phyloP scores from a whole-genome alignment of 1,140 invertebrate genomes.

The Chironomus striatipennis region DNA sequence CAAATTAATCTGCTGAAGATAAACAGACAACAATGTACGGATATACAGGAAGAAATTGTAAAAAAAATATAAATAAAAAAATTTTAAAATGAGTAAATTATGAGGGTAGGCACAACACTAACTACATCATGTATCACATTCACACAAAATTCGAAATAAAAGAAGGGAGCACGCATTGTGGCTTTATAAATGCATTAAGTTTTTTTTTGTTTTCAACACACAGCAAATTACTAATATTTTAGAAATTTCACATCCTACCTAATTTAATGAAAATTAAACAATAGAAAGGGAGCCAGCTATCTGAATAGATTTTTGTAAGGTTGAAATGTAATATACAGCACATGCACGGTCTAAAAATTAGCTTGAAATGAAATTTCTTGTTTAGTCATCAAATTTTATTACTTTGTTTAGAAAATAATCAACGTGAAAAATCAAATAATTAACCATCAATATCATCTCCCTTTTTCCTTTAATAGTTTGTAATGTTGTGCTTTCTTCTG shows the following conservation, averaged over 20 bases:
- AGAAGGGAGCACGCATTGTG: neutral
- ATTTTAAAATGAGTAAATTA: neutral
- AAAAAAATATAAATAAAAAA: neutral
- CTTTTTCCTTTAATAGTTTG: neutral
- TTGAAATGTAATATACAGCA: neutral
- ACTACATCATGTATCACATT: too few species aligned
- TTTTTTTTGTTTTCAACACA: neutral
- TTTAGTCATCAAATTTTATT: slow-evolving; percentile 23
- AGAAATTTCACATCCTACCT: slow-evolving; percentile 1
- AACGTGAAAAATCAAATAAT: slow-evolving; percentile 23
- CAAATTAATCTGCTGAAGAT: slow-evolving; percentile 21
- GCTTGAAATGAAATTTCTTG: slow-evolving; percentile 13
- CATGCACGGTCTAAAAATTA: neutral
- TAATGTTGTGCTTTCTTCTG: too few species aligned
- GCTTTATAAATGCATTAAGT: neutral
- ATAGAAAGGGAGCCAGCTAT: neutral
- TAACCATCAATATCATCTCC: slow-evolving; percentile 10
- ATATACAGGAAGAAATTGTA: neutral
- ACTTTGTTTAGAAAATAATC: slow-evolving; percentile 16
- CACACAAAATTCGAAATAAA: too few species aligned
- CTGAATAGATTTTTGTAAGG: neutral
- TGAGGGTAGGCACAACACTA: neutral
- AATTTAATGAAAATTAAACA: slow-evolving; percentile 24
- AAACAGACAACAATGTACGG: neutral
- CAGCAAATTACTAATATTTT: neutral